phyloP scores from a whole-genome alignment of 2,113 vertebrate species.

The Collichthys lucidus region DNA sequence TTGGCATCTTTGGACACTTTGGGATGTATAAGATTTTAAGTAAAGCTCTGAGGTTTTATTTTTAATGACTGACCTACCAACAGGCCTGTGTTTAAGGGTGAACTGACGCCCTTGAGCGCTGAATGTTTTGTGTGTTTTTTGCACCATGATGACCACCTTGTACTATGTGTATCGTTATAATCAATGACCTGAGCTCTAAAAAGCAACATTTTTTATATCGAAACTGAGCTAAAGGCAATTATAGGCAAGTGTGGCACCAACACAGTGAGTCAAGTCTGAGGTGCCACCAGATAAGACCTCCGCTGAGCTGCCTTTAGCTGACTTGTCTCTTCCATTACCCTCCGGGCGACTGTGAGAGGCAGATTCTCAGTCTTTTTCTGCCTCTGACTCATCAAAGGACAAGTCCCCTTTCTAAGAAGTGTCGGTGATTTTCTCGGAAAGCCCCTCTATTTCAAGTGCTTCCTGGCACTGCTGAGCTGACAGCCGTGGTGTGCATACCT shows the following conservation, averaged over 20 bases:
- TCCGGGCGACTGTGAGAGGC: not conserved
- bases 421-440: conserved; percentile 53
- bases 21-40: too few species aligned
- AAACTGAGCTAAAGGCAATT: not conserved
- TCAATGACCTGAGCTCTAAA: too few species aligned
- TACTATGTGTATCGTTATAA: not conserved
- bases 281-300: conserved; percentile 1
- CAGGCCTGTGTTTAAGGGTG: too few species aligned
- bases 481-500: conserved; percentile 17
- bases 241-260: not conserved
- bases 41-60: too few species aligned
- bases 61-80: too few species aligned
- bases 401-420: conserved; percentile 47
- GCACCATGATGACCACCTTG: not conserved
- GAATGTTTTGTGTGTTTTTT: not conserved
- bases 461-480: conserved; percentile 43
- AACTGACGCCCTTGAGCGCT: not conserved
- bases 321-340: conserved; percentile 30
- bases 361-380: not conserved
- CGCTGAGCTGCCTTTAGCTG: not conserved
- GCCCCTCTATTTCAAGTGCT: conserved; percentile 34
- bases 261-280: not conserved
- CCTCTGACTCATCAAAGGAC: conserved; percentile 62
- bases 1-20: too few species aligned
- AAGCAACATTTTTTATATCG: not conserved